Evolutionary conservation across 2,797 vertebrate species (phyloP).

Genomic region (Mormyrus proboscirostris): DNA sequence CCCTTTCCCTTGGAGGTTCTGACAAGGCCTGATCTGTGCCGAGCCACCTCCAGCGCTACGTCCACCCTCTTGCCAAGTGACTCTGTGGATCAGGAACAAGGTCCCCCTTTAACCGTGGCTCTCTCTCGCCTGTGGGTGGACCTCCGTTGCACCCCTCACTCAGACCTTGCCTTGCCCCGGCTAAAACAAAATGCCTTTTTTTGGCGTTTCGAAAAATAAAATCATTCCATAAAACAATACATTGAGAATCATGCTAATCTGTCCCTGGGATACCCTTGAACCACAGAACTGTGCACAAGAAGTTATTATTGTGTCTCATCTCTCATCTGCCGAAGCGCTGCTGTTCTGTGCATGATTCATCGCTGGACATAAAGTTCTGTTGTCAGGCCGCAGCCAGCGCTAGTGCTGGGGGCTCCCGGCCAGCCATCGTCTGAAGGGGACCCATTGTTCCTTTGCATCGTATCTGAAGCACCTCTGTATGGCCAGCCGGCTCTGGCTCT

Average conservation of each 20-base stretch:
- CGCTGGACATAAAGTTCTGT: not conserved
- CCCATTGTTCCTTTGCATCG: not conserved
- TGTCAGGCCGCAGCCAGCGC: not conserved
- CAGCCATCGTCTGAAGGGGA: not conserved
- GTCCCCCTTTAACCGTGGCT: not conserved
- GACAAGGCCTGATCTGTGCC: not conserved
- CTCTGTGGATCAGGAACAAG: not conserved
- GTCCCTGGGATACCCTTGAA: not conserved
- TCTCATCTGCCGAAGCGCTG: not conserved
- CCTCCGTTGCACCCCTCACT: not conserved
- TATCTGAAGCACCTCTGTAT: slow-evolving; percentile 1
- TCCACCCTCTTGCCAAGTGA: slow-evolving; percentile 1
- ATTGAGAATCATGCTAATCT: not conserved
- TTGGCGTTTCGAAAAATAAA: not conserved
- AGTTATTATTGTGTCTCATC: not conserved
- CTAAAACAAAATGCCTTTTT: not conserved
- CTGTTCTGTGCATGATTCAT: not conserved
- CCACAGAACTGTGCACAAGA: not conserved
- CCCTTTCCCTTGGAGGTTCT: not conserved
- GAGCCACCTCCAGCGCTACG: not conserved
- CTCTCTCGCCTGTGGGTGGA: not conserved
- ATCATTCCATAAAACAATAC: not conserved
- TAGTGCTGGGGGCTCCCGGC: not conserved
- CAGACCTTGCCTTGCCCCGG: not conserved
- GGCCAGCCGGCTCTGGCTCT: not conserved